These are phyloP conservation scores for Carollia perspicillata DNA, from an alignment of 2,113 vertebrate species.

Conservation along the genomic window DNA sequence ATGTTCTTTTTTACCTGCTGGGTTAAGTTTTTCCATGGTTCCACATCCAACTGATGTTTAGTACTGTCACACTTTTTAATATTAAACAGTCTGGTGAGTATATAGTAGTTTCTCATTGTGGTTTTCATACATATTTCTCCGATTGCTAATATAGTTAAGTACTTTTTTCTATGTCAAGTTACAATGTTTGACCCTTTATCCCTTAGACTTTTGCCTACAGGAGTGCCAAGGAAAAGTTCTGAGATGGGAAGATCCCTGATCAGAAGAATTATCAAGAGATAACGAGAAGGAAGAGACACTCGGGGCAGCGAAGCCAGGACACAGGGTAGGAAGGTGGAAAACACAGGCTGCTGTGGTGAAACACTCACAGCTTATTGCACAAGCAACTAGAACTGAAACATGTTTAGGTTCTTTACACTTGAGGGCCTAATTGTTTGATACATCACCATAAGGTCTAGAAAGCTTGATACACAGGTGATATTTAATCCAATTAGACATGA, in stretches of 20 bases:
- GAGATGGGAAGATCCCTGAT: neutral
- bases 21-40: neutral
- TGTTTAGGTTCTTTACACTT: neutral
- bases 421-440: neutral
- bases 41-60: neutral
- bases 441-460: neutral
- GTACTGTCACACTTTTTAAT: neutral
- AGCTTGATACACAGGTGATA: neutral
- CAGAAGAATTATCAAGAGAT: neutral
- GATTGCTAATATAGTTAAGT: neutral
- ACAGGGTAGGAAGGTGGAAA: neutral
- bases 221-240: neutral
- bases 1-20: neutral
- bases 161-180: neutral
- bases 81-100: neutral
- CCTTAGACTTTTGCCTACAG: neutral
- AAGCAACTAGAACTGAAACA: neutral
- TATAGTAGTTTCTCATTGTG: neutral
- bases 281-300: neutral
- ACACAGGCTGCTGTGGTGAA: neutral
- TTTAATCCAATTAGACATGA: neutral
- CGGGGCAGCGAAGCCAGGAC: neutral
- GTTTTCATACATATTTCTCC: neutral
- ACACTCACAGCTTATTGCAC: neutral
- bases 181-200: neutral